Base-by-base conservation (phyloP, 2,797 vertebrate genomes). In the Delichon dasypus region DNA sequence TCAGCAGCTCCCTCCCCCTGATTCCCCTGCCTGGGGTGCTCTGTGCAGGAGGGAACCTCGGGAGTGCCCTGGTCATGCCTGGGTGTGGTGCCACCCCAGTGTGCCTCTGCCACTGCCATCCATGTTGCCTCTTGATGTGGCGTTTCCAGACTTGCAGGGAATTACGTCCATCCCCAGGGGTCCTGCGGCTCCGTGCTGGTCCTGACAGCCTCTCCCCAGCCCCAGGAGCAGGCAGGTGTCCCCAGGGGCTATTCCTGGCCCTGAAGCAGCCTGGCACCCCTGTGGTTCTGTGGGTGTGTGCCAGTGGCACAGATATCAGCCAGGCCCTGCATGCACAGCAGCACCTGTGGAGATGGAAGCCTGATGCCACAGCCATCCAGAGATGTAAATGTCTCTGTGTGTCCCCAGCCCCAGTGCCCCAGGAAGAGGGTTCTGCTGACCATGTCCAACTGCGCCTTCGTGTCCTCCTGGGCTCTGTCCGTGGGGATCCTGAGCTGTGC, bases 401-500 rank as follows among this genome's bases (percentile, higher is more conserved):
- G 3, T 22, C 19, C 23, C 16, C 45, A 50, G 29, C 23, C 51
- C 40, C 16, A 8, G 29, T 11, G 3, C 23, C 36, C 32, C 0
- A 1, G n/a, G 25, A 8, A 44, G 36, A 17, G 30, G 13, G 30
- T 40, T 44, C 5, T 13, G 23, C 98, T 97, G 80, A 99, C 99
- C 97, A 57, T 97, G 21, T 98, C 98, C 77, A 99, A 66, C 94
- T 99, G 99, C 26, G 96, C 96, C 62, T 98, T 97, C 0, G 98
- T 98, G 96, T 99, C 98, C 40, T 98, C 98, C 27, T 97, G 26
- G n/a, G 94, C 87, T 62, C 97, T 85, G 1, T 88, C 42, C 0
- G 23, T 50, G 1, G 96, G 94, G 78, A 94, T 92, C 32, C 72
- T 76, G 61, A 96, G 95, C 8, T 40, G 27, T 13, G 95, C 93